Conservation (phyloP, 2,113 vertebrate species). For the Paratilapia polleni region DNA sequence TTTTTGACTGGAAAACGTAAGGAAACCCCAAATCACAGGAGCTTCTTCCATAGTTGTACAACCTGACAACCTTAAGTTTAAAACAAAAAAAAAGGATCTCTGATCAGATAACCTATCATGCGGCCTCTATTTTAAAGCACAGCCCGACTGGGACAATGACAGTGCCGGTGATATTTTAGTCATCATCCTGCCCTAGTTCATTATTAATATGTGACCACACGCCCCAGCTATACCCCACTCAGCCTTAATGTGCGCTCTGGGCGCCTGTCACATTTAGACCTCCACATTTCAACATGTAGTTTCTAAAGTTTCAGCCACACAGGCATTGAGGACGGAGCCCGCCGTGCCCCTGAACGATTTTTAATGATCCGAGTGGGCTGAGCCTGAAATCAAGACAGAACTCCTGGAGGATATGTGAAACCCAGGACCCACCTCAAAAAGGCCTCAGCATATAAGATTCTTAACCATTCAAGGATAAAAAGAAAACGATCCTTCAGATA, state of each 20-base stretch:
- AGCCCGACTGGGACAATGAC: slow-evolving; percentile 62
- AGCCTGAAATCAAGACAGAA: slow-evolving; percentile 76
- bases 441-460: slow-evolving; percentile 38
- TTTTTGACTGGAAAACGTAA: background rate
- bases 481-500: slow-evolving; percentile 52
- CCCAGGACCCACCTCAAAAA: slow-evolving; percentile 62
- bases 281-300: slow-evolving; percentile 79
- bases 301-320: slow-evolving; percentile 84
- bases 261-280: slow-evolving; percentile 82
- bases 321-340: slow-evolving; percentile 64
- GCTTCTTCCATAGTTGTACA: background rate
- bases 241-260: slow-evolving; percentile 66
- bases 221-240: slow-evolving; percentile 61
- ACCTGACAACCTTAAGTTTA: background rate
- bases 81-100: background rate
- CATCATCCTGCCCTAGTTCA: slow-evolving; percentile 68
- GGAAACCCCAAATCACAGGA: background rate
- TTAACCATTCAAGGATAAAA: slow-evolving; percentile 34
- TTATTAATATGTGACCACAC: slow-evolving; percentile 82
- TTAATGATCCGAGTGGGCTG: slow-evolving; percentile 79
- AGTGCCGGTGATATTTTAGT: slow-evolving; percentile 75
- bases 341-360: slow-evolving; percentile 77
- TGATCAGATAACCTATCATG: slow-evolving; percentile 56
- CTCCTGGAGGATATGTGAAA: slow-evolving; percentile 70
- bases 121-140: slow-evolving; percentile 66